Base-by-base conservation (phyloP, 2,797 vertebrate species). In the Chrysocyon brachyurus region DNA sequence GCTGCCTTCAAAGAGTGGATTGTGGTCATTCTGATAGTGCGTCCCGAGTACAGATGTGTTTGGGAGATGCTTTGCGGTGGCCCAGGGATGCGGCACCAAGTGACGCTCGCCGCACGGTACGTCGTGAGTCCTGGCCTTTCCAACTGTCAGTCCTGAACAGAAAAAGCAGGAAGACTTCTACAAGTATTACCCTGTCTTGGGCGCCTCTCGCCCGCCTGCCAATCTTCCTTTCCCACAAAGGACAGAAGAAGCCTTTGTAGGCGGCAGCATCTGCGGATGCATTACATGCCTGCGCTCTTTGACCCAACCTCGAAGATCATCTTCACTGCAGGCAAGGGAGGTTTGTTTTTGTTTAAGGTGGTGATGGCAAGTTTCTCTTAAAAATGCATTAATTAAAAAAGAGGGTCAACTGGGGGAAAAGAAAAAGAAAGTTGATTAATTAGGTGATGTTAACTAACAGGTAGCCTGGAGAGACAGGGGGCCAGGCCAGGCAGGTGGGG, bases 251-350 rank as follows among this genome's bases (percentile, higher is more conserved):
- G 33, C 0, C 4, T 7, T 46, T 54, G 54, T 28, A 49, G 3
- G 33, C 12, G 12, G 49, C 17, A 14, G 26, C 2, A 2, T 36
- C 36, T 31, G 17, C 33, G 6, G 14, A 9, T 14, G 16, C 26
- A n/a, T 9, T 1, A 28, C 2, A 0, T 40, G 19, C 1, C 64
- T 0, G 2, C 72, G 40, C 75, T 64, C 73, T 26, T 3, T 46
- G 21, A 84, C 19, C 56, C 1, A 0, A 19, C 12, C 19, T 75
- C 70, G 61, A 31, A 63, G 40, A 63, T 31, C 26, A 75, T n/a
- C 68, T 75, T 31, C 15, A 31, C 28, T 31, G 46, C 14, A 40
- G 19, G 54, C 12, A 19, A 61, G 21, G 28, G 54, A 72, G 36
- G 36, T 33, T 19, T 46, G 15, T 49, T 72, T 91, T 66, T 49